A percentile compares a stretch with the other conserved stretches of the same genome.
phyloP scores from a whole-genome alignment of 2,113 vertebrate species.

The Himantopus leucocephalus region DNA sequence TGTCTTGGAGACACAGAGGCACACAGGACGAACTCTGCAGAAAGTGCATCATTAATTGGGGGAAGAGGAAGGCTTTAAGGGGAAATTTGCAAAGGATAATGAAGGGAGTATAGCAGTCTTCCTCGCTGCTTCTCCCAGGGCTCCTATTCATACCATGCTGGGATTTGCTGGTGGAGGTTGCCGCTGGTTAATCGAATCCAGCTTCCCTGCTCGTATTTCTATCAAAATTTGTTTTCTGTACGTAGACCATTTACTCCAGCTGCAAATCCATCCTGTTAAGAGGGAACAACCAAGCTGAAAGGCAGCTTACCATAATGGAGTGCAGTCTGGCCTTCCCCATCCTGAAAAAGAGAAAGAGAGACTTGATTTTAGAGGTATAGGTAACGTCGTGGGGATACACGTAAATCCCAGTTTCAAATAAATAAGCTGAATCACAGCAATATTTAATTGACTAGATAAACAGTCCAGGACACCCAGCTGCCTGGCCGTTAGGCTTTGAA shows the following conservation, averaged over 20 bases:
- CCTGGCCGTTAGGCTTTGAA: not conserved
- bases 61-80: not conserved
- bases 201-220: not conserved
- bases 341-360: slow-evolving; percentile 80
- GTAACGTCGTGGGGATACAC: not conserved
- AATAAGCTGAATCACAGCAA: not conserved
- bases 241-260: not conserved
- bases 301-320: slow-evolving; percentile 94
- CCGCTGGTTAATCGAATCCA: not conserved
- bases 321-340: slow-evolving; percentile 95
- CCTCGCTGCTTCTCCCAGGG: not conserved
- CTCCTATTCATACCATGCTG: not conserved
- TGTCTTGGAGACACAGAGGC: not conserved
- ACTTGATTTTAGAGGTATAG: slow-evolving; percentile 39
- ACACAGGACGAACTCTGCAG: not conserved
- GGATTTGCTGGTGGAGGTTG: not conserved
- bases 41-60: not conserved
- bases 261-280: not conserved
- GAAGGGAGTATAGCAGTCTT: not conserved
- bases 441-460: not conserved
- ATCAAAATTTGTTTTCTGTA: not conserved
- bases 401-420: not conserved
- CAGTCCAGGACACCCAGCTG: not conserved
- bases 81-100: not conserved
- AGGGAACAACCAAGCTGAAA: not conserved